Conservation (phyloP, 1,140 invertebrate species). For the Scaptomyza hsui region DNA sequence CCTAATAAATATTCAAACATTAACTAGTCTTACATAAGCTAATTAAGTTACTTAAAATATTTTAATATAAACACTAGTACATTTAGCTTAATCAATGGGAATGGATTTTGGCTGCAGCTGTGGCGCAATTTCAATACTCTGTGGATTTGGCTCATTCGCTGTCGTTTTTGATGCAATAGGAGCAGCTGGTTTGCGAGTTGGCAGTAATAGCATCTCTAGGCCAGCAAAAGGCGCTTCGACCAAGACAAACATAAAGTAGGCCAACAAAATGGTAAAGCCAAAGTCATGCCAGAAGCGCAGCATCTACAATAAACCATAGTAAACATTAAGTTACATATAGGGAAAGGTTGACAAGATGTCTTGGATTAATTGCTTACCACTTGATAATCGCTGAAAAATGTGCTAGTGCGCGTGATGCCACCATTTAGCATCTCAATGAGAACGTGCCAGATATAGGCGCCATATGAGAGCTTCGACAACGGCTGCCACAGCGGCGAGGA, state of each 20-base stretch:
- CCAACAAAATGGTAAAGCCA: constrained; percentile 56
- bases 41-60: background rate
- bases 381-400: constrained; percentile 72
- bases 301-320: constrained; percentile 36
- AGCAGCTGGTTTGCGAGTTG: constrained; percentile 3
- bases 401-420: constrained; percentile 34
- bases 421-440: constrained; percentile 56
- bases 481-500: constrained; percentile 85
- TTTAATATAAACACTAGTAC: too few species aligned
- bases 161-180: background rate
- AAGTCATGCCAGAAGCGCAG: constrained; percentile 65
- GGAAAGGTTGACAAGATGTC: background rate
- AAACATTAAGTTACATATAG: background rate
- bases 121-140: background rate
- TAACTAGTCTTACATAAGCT: background rate
- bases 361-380: constrained; percentile 42
- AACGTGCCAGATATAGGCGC: constrained; percentile 85
- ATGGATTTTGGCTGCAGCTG: background rate
- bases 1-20: background rate
- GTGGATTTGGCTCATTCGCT: background rate
- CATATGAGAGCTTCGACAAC: constrained; percentile 84
- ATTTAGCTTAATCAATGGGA: background rate
- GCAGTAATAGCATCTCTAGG: constrained; percentile 43
- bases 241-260: constrained; percentile 47
- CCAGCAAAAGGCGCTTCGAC: constrained; percentile 61